Percentiles rank a stretch among this genome's conserved stretches.
Evolutionary conservation across 2,888 invertebrate genomes (phyloP).

Genomic region (Tethea ocularis): DNA sequence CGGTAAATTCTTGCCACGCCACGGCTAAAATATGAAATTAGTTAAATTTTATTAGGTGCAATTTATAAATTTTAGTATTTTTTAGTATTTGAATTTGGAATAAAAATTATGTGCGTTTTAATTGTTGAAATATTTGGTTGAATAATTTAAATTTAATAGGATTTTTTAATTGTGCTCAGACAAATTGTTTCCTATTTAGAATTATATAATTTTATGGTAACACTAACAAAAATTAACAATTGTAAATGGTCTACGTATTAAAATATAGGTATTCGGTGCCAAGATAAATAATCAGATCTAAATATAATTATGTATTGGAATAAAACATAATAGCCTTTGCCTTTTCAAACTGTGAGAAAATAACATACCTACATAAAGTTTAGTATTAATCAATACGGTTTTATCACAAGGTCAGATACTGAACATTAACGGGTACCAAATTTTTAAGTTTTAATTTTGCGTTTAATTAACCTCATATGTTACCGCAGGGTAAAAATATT

Average conservation of each 20-base stretch:
- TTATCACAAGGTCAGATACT: too few relatives aligned
- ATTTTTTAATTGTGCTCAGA: conserved; percentile 51
- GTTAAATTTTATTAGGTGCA: background rate
- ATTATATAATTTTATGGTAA: conserved; percentile 23
- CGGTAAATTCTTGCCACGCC: conserved; percentile 6
- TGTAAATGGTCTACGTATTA: background rate
- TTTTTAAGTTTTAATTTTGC: too few relatives aligned
- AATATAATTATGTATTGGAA: background rate
- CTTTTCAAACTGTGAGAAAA: too few relatives aligned
- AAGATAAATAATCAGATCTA: conserved; percentile 22
- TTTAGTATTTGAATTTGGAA: background rate
- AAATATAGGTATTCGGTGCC: conserved; percentile 28
- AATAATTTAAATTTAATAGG: conserved; percentile 31
- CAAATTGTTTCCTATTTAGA: conserved; percentile 60
- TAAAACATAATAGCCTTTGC: background rate
- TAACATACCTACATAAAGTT: too few relatives aligned
- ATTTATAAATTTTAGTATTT: conserved; percentile 7
- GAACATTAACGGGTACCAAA: background rate
- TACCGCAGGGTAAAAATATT: conserved; percentile 17
- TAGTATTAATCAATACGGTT: too few relatives aligned
- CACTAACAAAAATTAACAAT: conserved; percentile 11
- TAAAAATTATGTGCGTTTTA: background rate
- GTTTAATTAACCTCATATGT: background rate
- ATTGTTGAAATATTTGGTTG: background rate
- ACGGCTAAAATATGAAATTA: background rate